Evolutionary conservation across 2,888 invertebrate genomes (phyloP).

Genomic region (Tetheella fluctuosa): DNA sequence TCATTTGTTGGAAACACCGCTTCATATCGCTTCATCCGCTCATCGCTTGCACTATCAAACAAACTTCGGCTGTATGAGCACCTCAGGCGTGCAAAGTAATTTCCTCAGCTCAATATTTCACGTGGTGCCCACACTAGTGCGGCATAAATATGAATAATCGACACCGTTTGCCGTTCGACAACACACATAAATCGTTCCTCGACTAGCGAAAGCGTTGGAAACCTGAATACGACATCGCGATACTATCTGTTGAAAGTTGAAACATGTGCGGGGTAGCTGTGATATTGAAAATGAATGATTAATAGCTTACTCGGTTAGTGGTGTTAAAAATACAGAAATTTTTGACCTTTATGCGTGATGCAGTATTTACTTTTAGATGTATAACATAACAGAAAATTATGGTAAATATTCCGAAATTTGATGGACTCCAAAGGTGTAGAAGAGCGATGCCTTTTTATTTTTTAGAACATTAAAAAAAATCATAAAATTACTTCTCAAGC

Average conservation of each 20-base stretch:
- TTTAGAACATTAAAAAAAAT: no score
- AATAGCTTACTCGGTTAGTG: background rate
- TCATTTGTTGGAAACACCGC: background rate
- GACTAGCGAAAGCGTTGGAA: conserved; percentile 53
- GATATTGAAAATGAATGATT: conserved; percentile 37
- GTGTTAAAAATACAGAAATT: background rate
- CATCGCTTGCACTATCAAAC: conserved; percentile 7
- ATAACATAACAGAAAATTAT: no score
- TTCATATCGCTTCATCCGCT: background rate
- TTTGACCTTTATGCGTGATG: no score
- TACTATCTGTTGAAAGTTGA: conserved; percentile 14
- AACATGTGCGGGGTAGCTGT: conserved; percentile 40
- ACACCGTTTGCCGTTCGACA: conserved; percentile 57
- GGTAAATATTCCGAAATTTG: no score
- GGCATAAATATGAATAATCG: conserved; percentile 73
- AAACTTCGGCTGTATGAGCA: conserved; percentile 23
- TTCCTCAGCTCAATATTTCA: conserved; percentile 61
- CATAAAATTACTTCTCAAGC: background rate
- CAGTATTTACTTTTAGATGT: no score
- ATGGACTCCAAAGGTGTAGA: no score
- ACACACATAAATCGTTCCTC: conserved; percentile 59
- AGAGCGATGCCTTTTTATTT: no score
- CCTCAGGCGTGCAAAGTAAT: conserved; percentile 58
- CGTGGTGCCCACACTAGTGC: conserved; percentile 52
- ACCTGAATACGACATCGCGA: conserved; percentile 30